Percentiles rank a stretch among this genome's conserved stretches.
phyloP scores from a whole-genome alignment of 2,888 invertebrate species.

The Deilephila porcellus region DNA sequence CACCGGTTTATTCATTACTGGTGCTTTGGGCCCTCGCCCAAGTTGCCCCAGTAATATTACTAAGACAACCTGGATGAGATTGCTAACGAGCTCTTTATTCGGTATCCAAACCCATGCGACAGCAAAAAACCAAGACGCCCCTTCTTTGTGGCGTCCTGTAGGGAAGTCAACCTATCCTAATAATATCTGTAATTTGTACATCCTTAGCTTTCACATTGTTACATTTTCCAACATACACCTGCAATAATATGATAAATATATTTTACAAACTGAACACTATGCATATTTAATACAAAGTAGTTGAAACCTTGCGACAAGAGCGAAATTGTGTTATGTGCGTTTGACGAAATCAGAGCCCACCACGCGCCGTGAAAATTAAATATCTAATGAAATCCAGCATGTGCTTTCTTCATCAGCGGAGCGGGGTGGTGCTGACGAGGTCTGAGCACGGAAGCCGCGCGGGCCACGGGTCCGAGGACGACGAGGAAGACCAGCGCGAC shows the following conservation, averaged over 20 bases:
- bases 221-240: no score
- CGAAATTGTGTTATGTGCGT: constrained; percentile 69
- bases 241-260: background rate
- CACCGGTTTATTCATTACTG: no score
- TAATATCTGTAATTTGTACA: no score
- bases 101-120: no score
- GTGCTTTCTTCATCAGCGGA: constrained; percentile 81
- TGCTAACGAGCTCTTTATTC: no score
- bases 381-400: constrained; percentile 81
- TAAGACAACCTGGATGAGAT: no score
- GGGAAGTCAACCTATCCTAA: no score
- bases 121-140: no score
- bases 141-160: no score
- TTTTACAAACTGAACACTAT: background rate
- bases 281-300: background rate
- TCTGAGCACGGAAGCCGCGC: constrained; percentile 36
- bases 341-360: constrained; percentile 79
- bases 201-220: no score
- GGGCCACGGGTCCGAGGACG: constrained; percentile 39
- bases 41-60: no score
- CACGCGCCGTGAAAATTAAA: constrained; percentile 53
- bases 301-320: constrained; percentile 52
- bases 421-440: constrained; percentile 54
- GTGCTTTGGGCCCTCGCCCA: no score
- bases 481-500: constrained; percentile 35